Evolutionary conservation across 2,888 invertebrate genomes (phyloP).

Genomic region (Trichogramma evanescens): DNA sequence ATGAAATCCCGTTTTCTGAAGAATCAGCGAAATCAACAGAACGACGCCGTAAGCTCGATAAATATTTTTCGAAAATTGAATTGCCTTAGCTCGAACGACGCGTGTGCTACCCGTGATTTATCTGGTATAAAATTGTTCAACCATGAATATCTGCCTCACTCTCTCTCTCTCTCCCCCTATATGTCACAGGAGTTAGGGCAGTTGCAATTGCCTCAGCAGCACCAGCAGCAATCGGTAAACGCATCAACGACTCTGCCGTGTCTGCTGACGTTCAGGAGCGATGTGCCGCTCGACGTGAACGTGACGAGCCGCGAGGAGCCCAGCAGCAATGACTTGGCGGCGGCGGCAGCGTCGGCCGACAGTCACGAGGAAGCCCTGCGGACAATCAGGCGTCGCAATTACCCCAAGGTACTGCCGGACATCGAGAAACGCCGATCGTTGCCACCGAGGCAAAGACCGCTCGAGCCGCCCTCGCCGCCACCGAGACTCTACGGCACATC

Average conservation of each 20-base stretch:
- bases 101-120: too few species aligned
- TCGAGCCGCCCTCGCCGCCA: slow-evolving; percentile 57
- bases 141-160: too few species aligned
- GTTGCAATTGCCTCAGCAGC: not conserved
- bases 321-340: slow-evolving; percentile 23
- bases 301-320: slow-evolving; percentile 60
- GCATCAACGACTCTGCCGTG: slow-evolving; percentile 33
- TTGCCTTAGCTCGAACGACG: too few species aligned
- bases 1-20: slow-evolving; percentile 33
- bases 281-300: slow-evolving; percentile 54
- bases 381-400: slow-evolving; percentile 70
- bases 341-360: slow-evolving; percentile 35
- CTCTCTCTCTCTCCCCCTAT: too few species aligned
- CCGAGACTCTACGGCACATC: slow-evolving; percentile 56
- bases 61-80: too few species aligned
- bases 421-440: slow-evolving; percentile 48
- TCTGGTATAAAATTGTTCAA: too few species aligned
- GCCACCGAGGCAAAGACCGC: slow-evolving; percentile 27
- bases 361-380: slow-evolving; percentile 66
- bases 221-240: slow-evolving; percentile 12
- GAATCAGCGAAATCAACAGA: slow-evolving; percentile 19
- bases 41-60: not conserved
- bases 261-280: slow-evolving; percentile 36
- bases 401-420: slow-evolving; percentile 81
- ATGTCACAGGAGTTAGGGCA: too few species aligned